Conservation (phyloP, 2,113 vertebrate genomes). For the Macaca mulatta region DNA sequence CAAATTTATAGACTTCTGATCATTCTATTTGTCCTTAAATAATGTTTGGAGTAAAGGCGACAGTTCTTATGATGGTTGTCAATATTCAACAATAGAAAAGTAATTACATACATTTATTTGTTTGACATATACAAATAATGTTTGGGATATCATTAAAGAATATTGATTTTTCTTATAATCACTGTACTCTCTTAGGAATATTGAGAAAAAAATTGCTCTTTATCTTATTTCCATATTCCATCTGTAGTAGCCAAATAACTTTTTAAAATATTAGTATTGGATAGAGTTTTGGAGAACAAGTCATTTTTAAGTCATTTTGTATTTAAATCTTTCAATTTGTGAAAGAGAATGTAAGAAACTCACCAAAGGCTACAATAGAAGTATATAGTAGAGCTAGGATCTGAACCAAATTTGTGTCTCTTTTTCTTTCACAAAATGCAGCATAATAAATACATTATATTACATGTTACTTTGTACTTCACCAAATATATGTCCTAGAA, state of each 20-base stretch:
- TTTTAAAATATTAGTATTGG: background rate
- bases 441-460: background rate
- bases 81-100: background rate
- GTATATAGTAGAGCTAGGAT: background rate
- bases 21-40: background rate
- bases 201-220: background rate
- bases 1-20: background rate
- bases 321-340: background rate
- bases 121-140: background rate
- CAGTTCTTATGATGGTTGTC: background rate
- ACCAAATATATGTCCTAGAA: background rate
- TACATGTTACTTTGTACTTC: background rate
- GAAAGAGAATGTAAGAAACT: background rate
- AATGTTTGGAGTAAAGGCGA: background rate
- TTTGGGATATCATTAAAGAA: background rate
- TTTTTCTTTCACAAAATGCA: background rate
- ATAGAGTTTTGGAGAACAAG: background rate
- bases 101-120: background rate
- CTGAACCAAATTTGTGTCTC: background rate
- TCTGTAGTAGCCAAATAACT: background rate
- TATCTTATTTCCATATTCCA: background rate
- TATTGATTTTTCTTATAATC: background rate
- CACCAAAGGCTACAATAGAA: background rate
- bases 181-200: background rate
- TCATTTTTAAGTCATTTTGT: background rate